Evolutionary conservation across 2,113 vertebrate species (phyloP).

Genomic region (Mustela nigripes): DNA sequence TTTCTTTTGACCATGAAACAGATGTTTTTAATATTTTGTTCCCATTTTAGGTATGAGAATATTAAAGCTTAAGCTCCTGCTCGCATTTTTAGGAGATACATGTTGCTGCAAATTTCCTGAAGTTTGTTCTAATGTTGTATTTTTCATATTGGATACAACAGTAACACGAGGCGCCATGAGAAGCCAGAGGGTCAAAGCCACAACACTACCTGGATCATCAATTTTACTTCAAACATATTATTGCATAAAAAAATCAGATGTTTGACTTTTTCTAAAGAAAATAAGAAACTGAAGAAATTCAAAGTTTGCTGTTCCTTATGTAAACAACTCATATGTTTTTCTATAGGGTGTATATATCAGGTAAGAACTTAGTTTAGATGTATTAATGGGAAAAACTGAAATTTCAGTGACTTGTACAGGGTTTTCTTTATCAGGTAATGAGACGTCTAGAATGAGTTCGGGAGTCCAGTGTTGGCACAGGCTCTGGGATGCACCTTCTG

Average conservation of each 20-base stretch:
- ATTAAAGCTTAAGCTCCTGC: neutral
- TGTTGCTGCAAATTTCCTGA: neutral
- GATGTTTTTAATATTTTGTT: neutral
- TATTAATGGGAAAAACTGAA: neutral
- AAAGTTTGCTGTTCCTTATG: neutral
- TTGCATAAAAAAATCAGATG: neutral
- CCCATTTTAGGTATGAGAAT: neutral
- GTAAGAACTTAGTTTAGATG: neutral
- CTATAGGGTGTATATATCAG: neutral
- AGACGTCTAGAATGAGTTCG: neutral
- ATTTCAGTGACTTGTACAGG: neutral
- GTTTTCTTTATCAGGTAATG: neutral
- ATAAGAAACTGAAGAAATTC: neutral
- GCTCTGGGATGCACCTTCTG: no score
- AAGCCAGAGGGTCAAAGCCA: neutral
- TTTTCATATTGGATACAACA: neutral
- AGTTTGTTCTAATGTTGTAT: neutral
- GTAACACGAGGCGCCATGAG: neutral
- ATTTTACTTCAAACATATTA: neutral
- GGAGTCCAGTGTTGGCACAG: neutral
- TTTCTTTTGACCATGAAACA: neutral
- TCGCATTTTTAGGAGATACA: neutral
- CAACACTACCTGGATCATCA: neutral
- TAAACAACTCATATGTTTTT: neutral
- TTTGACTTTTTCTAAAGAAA: slow-evolving; percentile 23